Evolutionary conservation across 2,113 vertebrate species (phyloP), one percentile per base, ranked within the genome.

Genomic region (Semnopithecus entellus): DNA sequence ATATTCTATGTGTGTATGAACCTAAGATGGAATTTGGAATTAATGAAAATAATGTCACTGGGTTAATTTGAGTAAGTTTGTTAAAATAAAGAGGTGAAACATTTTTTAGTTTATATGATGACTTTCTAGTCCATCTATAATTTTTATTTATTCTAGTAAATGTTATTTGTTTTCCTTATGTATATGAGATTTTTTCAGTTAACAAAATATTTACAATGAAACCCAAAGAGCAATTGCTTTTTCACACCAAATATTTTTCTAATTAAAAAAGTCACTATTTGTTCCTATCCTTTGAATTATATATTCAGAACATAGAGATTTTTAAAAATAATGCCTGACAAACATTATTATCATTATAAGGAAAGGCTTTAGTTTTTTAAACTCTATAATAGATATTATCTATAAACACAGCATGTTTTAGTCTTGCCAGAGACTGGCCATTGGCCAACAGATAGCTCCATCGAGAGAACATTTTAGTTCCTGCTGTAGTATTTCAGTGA

Each of bases 171-270:
- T 90, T 96, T 86, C 18, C n/a, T 91, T 91, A 2, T 73, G 1
- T 84, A 68, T 66, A 38, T 9, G 91, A 73, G 22, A 70, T 91
- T 91, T 76, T 88, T 89, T 64, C 80, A 91, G 78, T 89, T 80
- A 81, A 50, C 6, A 23, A 92, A 95, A 83, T 84, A 84, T 57
- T 94, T 94, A 10, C 32, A 70, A 1, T 88, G 66, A 91, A 93
- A 93, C 43, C 68, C 40, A 79, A 48, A 87, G 35, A 55, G 90
- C 13, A 57, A 13, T 94, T 83, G 79, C 64, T 59, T 95, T 94
- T 96, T 94, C 66, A 88, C 14, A 72, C 13, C 32, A 81, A 88
- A 75, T 91, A 52, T 25, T 96, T 84, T 83, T 84, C 38, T 88
- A 80, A 40, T 91, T 43, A 96, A 84, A 79, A 70, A 27, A 48